Evolutionary conservation across 2,113 vertebrate genomes (phyloP), one percentile per base, ranked within the genome.

Genomic region (Corapipo altera): DNA sequence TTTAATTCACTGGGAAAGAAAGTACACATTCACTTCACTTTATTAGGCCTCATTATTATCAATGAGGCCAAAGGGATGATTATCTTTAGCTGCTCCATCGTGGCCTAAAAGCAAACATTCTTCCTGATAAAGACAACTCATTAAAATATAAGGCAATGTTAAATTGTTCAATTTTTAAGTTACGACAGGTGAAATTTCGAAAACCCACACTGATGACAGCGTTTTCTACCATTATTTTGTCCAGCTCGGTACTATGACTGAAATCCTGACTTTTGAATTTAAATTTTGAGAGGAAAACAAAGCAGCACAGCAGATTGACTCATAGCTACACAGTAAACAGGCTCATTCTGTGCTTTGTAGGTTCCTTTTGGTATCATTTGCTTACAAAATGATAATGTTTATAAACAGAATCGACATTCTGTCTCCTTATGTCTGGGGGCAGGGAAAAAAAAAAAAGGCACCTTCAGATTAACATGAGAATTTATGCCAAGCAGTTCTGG

Each of bases 31-130:
- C 71, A 61, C 54, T 76, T 48, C 39, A 52, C 72, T 73, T 91
- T 85, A 93, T 93, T 61, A 91, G 81, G 90, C 58, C 85, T 84
- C 54, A 43, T 96, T 93, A 85, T 86, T 95, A 88, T 49, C 89
- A 88, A 20, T 15, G 46, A 85, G 78, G 87, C 73, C 87, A 83
- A 88, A 73, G 16, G 88, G 69, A 83, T 57, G 23, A 96, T 85
- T 91, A 84, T 74, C 65, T 92, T 78, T 55, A 75, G 95, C 46
- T 80, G 66, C 52, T 96, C 79, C 37, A 41, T 59, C 26, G 28
- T 20, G 74, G 80, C 81, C 90, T 85, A 61, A 87, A 88, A 89
- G 58, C 66, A 84, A 95, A 92, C 86, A 88, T 37, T 85, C 51
- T 35, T 82, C 46, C 44, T 30, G 62, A 79, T 83, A 94, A 93